These are phyloP conservation scores for Gymnocephalus cernua DNA, from an alignment of 2,113 vertebrate species.

Conservation along the genomic window DNA sequence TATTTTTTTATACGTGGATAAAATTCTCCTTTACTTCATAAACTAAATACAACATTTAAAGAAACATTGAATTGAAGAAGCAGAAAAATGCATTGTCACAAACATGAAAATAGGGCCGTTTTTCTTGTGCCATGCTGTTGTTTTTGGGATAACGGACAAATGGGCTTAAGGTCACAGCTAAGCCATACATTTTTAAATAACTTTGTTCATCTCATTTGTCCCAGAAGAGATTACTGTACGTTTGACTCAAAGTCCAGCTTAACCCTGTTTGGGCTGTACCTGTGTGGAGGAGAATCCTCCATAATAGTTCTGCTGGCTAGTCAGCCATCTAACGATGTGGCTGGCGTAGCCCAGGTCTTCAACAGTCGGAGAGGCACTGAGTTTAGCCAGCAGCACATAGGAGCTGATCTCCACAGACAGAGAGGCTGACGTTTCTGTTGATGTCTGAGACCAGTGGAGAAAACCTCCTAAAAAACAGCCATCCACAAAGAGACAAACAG, in stretches of 20 bases:
- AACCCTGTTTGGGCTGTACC: not conserved
- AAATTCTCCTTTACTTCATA: too few species aligned
- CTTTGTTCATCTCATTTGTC: too few species aligned
- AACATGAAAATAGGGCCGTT: too few species aligned
- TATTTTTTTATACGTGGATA: too few species aligned
- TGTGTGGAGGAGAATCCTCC: constrained; percentile 86
- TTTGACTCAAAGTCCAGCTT: not conserved
- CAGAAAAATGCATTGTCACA: too few species aligned
- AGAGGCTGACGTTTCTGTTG: constrained; percentile 56
- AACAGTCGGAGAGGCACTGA: constrained; percentile 58
- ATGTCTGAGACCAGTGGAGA: constrained; percentile 72
- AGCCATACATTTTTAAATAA: not conserved
- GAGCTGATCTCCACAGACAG: constrained; percentile 85
- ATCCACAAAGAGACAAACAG: constrained; percentile 3
- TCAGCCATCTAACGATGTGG: constrained; percentile 84
- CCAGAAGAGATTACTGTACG: not conserved
- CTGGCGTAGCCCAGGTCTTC: constrained; percentile 75
- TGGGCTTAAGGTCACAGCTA: too few species aligned
- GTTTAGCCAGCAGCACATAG: constrained; percentile 84
- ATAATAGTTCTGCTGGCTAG: constrained; percentile 84
- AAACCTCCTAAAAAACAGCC: constrained; percentile 57
- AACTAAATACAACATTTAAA: too few species aligned
- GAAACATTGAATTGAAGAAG: too few species aligned
- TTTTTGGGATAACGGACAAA: too few species aligned
- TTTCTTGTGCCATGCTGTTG: too few species aligned